Conservation (phyloP, 2,797 vertebrate genomes). For the Periparus ater region DNA sequence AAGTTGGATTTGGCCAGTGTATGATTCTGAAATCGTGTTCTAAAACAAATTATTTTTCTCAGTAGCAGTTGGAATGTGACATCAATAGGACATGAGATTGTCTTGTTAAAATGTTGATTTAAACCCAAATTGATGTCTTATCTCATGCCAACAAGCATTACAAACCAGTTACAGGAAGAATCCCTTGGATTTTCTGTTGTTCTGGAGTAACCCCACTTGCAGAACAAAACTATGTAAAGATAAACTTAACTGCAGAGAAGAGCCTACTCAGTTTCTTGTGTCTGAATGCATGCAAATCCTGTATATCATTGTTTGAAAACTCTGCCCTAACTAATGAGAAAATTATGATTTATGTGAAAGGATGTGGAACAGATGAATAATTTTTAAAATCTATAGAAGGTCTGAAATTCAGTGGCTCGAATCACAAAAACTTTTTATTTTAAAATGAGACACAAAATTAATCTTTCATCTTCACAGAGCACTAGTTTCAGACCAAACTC, state of each 20-base stretch:
- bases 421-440: background rate
- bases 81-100: background rate
- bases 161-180: background rate
- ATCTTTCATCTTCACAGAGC: background rate
- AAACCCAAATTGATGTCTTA: background rate
- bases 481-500: background rate
- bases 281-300: background rate
- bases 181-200: background rate
- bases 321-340: background rate
- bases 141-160: background rate
- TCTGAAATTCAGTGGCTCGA: background rate
- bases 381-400: background rate
- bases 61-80: background rate
- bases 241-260: background rate
- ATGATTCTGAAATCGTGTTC: background rate
- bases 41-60: background rate
- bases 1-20: background rate
- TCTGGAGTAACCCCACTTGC: background rate
- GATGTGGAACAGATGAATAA: background rate
- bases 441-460: background rate
- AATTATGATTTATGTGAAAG: conserved; percentile 7
- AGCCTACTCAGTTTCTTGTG: background rate
- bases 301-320: background rate
- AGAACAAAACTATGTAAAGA: background rate
- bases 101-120: background rate